Base-by-base conservation (phyloP, 2,888 invertebrate genomes). In the Drosophila antonietae region DNA sequence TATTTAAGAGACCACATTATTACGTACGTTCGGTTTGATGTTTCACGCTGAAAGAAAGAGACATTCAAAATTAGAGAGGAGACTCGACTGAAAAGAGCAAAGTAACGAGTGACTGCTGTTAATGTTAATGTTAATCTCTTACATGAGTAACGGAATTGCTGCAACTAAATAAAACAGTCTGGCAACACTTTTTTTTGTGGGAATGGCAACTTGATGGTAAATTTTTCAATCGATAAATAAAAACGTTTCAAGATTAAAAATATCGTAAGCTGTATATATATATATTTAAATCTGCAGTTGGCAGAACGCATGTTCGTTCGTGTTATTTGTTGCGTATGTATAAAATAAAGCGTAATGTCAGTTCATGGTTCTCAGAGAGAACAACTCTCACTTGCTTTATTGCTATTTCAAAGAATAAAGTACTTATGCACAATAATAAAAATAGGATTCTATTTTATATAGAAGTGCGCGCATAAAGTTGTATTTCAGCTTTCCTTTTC, bases 11-110 rank as follows among this genome's bases (percentile, higher is more conserved):
- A 3, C 3, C 2, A 6, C 12, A 12, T 28, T 35, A 46, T 8
- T 67, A 91, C 91, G 75, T 91, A 91, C 91, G 71, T 75, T 81
- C 87, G 80, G 86, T 73, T 80, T 61, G 72, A 83, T 76, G 80
- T 78, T 80, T 84, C 61, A 64, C 74, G 79, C 82, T 76, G 90
- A 91, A 91, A 91, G 91, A 90, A 91, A 77, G 90, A 90, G 49
- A 18, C 12, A 31, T 0, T 1, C 8, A 41, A 18, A 56, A 10
- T 35, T 58, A 64, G 52, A 41, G 52, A 65, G 46, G 59, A 15
- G 49, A 44, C 10, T 31, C n/a, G 49, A 7, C 37, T 47, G 8
- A 3, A 3, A 10, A 37, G 0, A 2, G 14, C 10, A 28, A 35
- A 23, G 35, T 23, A 46, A 15, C 53, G 64, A 71, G 43, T 53